Base-by-base conservation (phyloP, 2,113 vertebrate genomes). In the Callithrix jacchus region DNA sequence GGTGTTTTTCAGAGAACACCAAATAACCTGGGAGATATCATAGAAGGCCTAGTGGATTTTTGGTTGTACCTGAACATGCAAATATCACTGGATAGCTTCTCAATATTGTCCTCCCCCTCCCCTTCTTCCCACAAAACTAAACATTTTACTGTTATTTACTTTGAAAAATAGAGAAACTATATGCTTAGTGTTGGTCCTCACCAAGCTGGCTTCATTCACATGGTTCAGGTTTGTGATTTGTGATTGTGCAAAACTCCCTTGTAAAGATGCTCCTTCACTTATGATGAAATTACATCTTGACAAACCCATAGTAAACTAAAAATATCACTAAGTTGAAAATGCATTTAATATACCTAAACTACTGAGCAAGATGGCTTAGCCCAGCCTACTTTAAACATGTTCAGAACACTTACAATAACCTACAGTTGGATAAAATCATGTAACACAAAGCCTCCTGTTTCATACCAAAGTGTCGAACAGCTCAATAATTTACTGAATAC, bases 1-100 rank as follows among this genome's bases (percentile, higher is more conserved):
- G 70, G 56, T 25, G 17, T 82, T 96, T 95, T 94, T 74, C 88
- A 97, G 71, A 95, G 96, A 93, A 13, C 18, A 95, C 30, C 70
- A 92, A 96, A 95, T n/a, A 93, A 82, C 2, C 32, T 17, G 0
- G 23, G 7, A 68, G 87, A 77, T 30, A 18, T 1, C 49, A 23
- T 58, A 81, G 76, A 76, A 95, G 74, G 61, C 20, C 21, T 74
- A 92, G 52, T 81, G 14, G 92, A 84, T 86, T 89, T 90, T 91
- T 76, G 95, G 90, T 85, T 96, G 52, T 56, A 74, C 71, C 94
- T 68, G 21, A 97, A 89, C 52, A 89, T 12, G 3, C 82, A 96
- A 95, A 45, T 54, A 68, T 73, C 37, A 68, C 42, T 17, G 20
- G 64, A 88, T 30, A 30, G 81, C 61, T 88, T 93, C 79, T 70